Evolutionary conservation across 2,888 invertebrate genomes (phyloP), one percentile per base, ranked within the genome.

Genomic region (Toxonevra muliebris): DNA sequence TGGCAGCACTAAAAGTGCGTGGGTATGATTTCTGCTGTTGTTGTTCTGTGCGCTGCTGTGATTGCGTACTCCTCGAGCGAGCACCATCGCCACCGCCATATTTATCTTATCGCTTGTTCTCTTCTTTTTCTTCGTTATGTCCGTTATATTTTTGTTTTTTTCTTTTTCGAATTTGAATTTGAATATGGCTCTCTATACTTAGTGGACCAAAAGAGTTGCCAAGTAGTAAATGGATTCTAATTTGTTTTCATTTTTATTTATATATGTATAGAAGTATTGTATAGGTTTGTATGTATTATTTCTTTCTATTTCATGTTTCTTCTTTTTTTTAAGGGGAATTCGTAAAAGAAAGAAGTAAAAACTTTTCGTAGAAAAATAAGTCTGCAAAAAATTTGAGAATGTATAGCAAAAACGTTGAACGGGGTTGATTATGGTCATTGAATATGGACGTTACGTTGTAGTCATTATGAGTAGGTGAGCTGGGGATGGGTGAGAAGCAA

Each of bases 81-180:
- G 57, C 64, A 50, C 64, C 57, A 42, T 59, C n/a, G n/a, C 20
- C 19, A 4, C 58, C 12, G 58, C 58, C 50, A 48, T 41, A n/a
- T 48, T 60, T 48, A 48, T 30, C 30, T 60, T 60, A 15, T 48
- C 30, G 15, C 10, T 43, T 19, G 45, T 20, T 64, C 30, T 41
- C 17, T 43, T 17, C 43, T 11, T 53, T 53, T 60, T 20, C 19
- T 52, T 59, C 30, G 13, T 5, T 15, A 15, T 48, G 50, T 4
- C 50, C 15, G 43, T 42, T n/a, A 53, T 40, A 42, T 53, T 41
- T 41, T 42, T 20, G 15, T 42, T 43, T 63, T 52, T 53, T 65
- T 59, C 53, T 58, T 58, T 65, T 66, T 61, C 45, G 50, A 66
- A 66, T 61, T 66, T 57, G 45, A 61, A 66, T 66, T 66, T 66